A percentile compares a stretch with the other conserved stretches of the same genome.
These are phyloP conservation scores for Lasioglossum figueresi DNA, from an alignment of 2,888 invertebrate species.

Conservation along the genomic window DNA sequence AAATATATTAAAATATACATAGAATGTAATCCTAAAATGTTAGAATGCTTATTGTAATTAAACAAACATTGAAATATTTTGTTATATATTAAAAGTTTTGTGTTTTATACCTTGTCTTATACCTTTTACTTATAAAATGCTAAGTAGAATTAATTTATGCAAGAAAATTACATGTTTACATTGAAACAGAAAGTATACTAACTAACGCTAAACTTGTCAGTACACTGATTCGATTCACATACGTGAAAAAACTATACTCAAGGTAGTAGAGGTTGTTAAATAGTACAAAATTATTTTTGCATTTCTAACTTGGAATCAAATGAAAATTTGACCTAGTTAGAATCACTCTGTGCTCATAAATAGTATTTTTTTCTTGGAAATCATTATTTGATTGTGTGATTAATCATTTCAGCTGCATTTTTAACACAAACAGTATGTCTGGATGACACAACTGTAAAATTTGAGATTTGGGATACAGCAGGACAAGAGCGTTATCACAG, in stretches of 20 bases:
- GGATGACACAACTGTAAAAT: constrained; percentile 99
- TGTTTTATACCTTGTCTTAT: background rate
- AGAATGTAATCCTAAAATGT: background rate
- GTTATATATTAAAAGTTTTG: background rate
- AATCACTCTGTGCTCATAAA: background rate
- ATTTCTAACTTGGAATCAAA: background rate
- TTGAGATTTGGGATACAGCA: constrained; percentile 99
- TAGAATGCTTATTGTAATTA: background rate
- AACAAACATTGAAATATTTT: background rate
- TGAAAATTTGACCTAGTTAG: background rate
- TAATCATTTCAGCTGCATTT: constrained; percentile 93
- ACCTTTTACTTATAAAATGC: background rate
- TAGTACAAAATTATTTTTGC: background rate
- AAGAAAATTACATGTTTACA: background rate
- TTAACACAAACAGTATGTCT: constrained; percentile 99
- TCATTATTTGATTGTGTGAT: constrained; percentile 19
- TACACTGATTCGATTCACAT: background rate
- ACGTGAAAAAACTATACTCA: background rate
- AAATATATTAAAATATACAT: background rate
- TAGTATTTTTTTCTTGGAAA: background rate
- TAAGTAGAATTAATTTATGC: background rate
- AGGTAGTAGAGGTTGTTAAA: background rate
- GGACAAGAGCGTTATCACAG: constrained; percentile 99
- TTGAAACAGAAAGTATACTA: background rate
- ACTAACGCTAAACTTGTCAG: background rate